Percentiles rank a stretch among this genome's conserved stretches.
phyloP scores from a whole-genome alignment of 2,797 vertebrate species.

The Lophura swinhoii region DNA sequence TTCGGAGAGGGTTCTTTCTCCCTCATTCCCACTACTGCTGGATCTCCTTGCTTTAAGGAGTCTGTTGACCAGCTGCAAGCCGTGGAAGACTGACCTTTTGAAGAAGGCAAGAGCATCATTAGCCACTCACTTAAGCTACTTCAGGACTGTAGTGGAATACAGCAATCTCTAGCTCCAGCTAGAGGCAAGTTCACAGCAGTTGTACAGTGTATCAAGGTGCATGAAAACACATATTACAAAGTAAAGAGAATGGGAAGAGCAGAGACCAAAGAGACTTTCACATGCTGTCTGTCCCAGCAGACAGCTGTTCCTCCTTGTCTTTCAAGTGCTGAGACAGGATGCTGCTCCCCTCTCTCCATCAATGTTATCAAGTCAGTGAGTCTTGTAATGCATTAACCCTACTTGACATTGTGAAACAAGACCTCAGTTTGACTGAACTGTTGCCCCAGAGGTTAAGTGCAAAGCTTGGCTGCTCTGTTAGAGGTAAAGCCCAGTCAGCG shows the following conservation, averaged over 20 bases:
- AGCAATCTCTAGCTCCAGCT: constrained; percentile 23
- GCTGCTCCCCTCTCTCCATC: not conserved
- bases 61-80: not conserved
- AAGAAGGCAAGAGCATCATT: not conserved
- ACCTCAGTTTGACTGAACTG: not conserved
- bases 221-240: too few species aligned
- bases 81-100: not conserved
- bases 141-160: not conserved
- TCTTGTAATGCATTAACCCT: not conserved
- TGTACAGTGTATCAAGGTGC: not conserved
- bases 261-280: not conserved
- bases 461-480: not conserved
- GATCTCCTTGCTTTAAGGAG: not conserved
- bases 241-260: not conserved
- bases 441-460: not conserved
- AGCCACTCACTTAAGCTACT: not conserved
- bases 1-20: not conserved
- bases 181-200: not conserved
- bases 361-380: not conserved
- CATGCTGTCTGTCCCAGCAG: not conserved
- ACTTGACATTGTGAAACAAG: not conserved
- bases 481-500: not conserved
- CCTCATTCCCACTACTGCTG: not conserved
- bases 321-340: not conserved
- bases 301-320: not conserved